Conservation (phyloP, 2,888 invertebrate genomes). For the Dromius quadrimaculatus region DNA sequence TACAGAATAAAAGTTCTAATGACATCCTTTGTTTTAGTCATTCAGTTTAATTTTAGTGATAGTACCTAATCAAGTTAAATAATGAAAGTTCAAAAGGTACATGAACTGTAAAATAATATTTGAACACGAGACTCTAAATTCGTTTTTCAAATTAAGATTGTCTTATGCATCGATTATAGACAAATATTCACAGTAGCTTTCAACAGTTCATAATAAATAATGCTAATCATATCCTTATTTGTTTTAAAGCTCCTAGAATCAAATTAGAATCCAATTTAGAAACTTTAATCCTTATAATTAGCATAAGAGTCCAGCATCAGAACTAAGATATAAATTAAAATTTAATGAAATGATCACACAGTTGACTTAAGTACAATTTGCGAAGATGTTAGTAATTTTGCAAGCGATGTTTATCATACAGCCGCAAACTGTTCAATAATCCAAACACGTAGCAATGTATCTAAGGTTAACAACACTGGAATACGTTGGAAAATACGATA, state of each 20-base stretch:
- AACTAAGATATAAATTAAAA: constrained; percentile 1
- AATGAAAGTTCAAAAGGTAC: constrained; percentile 2
- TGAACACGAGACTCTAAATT: no score
- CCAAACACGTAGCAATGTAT: constrained; percentile 19
- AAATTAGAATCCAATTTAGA: not conserved
- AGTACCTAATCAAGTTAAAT: not conserved
- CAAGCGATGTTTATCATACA: constrained; percentile 6
- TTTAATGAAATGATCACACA: constrained; percentile 8
- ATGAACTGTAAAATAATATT: no score
- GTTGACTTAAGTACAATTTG: not conserved
- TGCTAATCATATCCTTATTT: no score
- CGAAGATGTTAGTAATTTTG: constrained; percentile 16
- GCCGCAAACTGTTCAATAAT: constrained; percentile 3
- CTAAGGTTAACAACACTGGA: constrained; percentile 29
- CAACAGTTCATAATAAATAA: no score
- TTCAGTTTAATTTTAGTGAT: constrained; percentile 2
- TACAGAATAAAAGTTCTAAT: no score
- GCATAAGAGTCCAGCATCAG: not conserved
- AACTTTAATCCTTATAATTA: not conserved
- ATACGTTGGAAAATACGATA: no score
- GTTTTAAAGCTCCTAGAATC: no score
- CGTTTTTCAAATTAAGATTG: no score
- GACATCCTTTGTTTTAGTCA: constrained; percentile 5
- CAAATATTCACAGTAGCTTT: no score
- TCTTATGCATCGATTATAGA: no score